Base-by-base conservation (phyloP, 2,113 vertebrate species). In the Poicephalus meyeri region DNA sequence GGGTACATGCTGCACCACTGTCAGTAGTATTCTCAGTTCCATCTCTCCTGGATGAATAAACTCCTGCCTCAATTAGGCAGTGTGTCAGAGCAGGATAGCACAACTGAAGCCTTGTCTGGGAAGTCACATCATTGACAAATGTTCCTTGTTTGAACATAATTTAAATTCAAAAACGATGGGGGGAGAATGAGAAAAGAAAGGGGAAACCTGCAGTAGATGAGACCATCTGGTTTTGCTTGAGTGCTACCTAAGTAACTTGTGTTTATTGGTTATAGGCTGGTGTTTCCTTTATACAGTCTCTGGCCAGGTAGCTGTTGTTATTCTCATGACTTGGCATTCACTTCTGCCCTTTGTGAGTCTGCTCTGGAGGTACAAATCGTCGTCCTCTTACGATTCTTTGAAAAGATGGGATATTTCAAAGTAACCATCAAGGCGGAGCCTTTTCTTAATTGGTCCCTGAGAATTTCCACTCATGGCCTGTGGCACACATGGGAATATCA, bases 201-300 rank as follows among this genome's bases (percentile, higher is more conserved):
- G 61, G 87, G 70, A 83, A 88, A 41, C n/a, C 61, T 84, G 68
- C 58, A 60, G 72, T 39, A 28, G 80, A 74, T 86, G 93, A 85
- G 81, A 49, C 52, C 91, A 93, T 96, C 93, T 96, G 93, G 92
- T 93, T 95, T 87, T 95, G 86, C 71, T 94, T 96, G 92, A 95
- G 95, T 47, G 86, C 95, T 96, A 86, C 95, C 96, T 95, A 74
- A 95, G 92, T 91, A 87, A 93, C 77, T 69, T 91, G 91, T 95
- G 94, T 97, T 96, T 96, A 94, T 95, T 92, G 95, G 88, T 94
- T 90, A 91, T 94, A 58, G 96, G 5, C 72, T 70, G 63, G 47
- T 72, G 93, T 88, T 96, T 89, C 81, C 93, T 89, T 92, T 91
- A 23, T 58, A 8, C 0, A 0, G 79, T 84, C 69, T 3, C 2